Base-by-base conservation (phyloP, 2,888 invertebrate genomes). In the Apotomis capreana region DNA sequence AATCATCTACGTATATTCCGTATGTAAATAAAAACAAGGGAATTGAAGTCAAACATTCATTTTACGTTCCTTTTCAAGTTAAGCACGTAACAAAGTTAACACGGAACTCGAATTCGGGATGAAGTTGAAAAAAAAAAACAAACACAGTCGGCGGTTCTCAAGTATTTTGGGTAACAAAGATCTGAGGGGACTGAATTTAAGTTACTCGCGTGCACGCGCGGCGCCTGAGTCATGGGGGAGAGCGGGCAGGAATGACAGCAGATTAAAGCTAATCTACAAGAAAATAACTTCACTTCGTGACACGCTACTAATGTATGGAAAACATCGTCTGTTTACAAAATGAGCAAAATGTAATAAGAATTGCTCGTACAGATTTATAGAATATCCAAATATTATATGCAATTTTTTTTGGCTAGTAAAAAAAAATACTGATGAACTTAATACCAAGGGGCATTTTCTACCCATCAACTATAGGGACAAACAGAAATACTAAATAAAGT, bases 161-260 rank as follows among this genome's bases (percentile, higher is more conserved):
- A 87, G 87, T 87, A 86, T 89, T 88, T 72, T 82, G 84, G 83
- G 84, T 85, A 85, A 84, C 86, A 87, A 86, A 87, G 87, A 89
- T 89, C 84, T 85, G 81, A 81, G 83, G 76, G 83, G 87, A 86
- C 87, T 84, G 81, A 78, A 80, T 82, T 76, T 79, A 78, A 80
- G 82, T 76, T 79, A 85, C 79, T 84, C 77, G 79, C 75, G 78
- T 80, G 81, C 81, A 86, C 87, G 87, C 81, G 84, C 82, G 74
- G 67, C 40, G 74, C 8, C 4, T 69, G 76, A 80, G 74, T 46
- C 3, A 79, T 12, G 63, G 70, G 76, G 72, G 74, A 3, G 5
- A 77, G 83, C 81, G 79, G 69, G 3, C 49, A 37, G 40, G 55
- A 69, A 8, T 13, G 58, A 5, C 26, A 40, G 3, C 6, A 49